Percentiles rank a stretch among this genome's conserved stretches.
Evolutionary conservation across 2,797 vertebrate genomes (phyloP).

Genomic region (Anguilla marmorata): DNA sequence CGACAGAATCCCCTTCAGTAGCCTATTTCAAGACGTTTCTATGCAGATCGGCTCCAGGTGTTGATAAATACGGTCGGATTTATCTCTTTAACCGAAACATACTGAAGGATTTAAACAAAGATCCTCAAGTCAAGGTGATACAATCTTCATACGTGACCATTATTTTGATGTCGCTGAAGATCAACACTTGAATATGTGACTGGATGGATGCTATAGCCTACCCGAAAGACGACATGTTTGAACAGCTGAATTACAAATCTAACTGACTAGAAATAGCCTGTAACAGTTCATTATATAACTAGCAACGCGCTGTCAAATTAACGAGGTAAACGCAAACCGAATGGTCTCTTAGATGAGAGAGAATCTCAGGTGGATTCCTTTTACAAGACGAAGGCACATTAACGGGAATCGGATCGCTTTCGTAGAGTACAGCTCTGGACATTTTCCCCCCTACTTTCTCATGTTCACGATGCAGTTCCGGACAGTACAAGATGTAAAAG

Average conservation of each 20-base stretch:
- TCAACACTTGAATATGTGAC: background rate
- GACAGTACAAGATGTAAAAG: conserved; percentile 82
- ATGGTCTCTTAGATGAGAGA: conserved; percentile 5
- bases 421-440: background rate
- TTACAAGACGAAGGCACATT: background rate
- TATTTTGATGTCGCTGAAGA: conserved; percentile 14
- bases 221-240: conserved; percentile 12
- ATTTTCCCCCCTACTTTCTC: background rate
- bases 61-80: background rate
- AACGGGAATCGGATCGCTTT: conserved; percentile 1
- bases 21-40: background rate
- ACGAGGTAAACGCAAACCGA: background rate
- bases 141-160: conserved; percentile 11
- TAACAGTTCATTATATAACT: background rate
- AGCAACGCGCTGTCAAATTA: background rate
- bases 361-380: background rate
- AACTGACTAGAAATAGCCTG: background rate
- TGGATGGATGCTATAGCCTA: background rate
- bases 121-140: conserved; percentile 10
- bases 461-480: conserved; percentile 79
- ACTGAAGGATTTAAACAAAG: background rate
- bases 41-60: background rate
- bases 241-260: background rate
- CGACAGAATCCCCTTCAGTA: background rate
- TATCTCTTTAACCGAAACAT: background rate